Evolutionary conservation across 2,888 invertebrate genomes (phyloP).

Genomic region (Dinocampus coccinellae): DNA sequence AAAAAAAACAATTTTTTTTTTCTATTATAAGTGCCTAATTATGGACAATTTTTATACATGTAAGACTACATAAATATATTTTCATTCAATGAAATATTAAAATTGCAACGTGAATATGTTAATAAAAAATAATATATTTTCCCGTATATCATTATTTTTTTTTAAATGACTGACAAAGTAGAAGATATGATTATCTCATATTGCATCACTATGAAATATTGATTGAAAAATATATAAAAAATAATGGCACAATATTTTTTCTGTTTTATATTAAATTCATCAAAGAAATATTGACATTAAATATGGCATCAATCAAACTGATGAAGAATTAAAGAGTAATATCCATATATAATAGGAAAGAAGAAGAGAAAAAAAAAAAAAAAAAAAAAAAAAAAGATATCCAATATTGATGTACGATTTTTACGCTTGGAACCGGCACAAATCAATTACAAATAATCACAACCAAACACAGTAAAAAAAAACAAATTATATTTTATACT

Average conservation of each 20-base stretch:
- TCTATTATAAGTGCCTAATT: background rate
- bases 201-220: conserved; percentile 24
- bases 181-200: background rate
- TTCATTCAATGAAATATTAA: no score
- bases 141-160: background rate
- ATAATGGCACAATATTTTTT: conserved; percentile 51
- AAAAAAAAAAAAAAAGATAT: no score
- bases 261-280: background rate
- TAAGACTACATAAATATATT: no score
- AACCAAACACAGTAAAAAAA: conserved; percentile 32
- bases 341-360: no score
- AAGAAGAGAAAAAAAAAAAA: background rate
- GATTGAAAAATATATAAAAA: conserved; percentile 40
- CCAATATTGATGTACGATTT: background rate
- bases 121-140: no score
- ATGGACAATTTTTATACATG: background rate
- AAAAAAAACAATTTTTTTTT: background rate
- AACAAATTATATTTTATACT: conserved; percentile 36
- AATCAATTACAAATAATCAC: conserved; percentile 47
- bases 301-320: background rate
- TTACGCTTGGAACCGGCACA: conserved; percentile 36
- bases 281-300: no score
- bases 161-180: background rate
- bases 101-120: no score
- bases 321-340: background rate